Base-by-base conservation (phyloP, 2,113 vertebrate genomes). In the Lophotis ruficrista region DNA sequence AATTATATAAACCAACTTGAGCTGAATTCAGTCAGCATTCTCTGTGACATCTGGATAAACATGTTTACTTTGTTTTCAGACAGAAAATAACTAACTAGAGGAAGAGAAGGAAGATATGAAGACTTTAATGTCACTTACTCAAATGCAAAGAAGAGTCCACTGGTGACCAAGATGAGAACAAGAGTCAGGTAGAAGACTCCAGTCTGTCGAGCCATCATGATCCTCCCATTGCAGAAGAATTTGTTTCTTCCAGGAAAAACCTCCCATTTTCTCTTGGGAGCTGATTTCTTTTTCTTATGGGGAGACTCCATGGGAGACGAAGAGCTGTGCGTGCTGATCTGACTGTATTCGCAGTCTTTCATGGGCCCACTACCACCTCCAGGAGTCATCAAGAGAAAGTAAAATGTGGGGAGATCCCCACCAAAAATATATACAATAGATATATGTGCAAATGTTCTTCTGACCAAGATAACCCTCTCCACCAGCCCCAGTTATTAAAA, bases 131-230 rank as follows among this genome's bases (percentile, higher is more conserved):
- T 43, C 76, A 99, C 99, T 99, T 98, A 99, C 99, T 99, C 99
- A 98, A 99, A 99, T 45, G 98, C 98, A 98, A 99, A 99, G 99
- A 99, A 99, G 96, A 99, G 99, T 96, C 99, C 99, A 97, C 99
- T 99, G 53, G 99, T 99, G 94, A 99, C 98, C 96, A 99, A 97
- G 93, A 99, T 99, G 91, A 99, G 99, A 92, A 99, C 97, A 89
- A 99, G 98, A 76, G 99, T 99, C 97, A 99, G 98, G 98, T 99
- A 99, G 98, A 99, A 99, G 92, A 99, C 99, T 95, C 99, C 99
- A 1, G 99, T 99, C 98, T 99, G 99, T 77, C 98, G 99, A 94
- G 99, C 99, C 99, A 99, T 99, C 99, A 99, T 99, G 97, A 99
- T 99, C 97, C 99, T 98, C 66, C 99, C 99, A 97, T 99, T 97